A percentile compares a stretch with the other conserved stretches of the same genome.
These are phyloP conservation scores for Gerris buenoi DNA, from an alignment of 1,140 invertebrate genomes.

Conservation along the genomic window DNA sequence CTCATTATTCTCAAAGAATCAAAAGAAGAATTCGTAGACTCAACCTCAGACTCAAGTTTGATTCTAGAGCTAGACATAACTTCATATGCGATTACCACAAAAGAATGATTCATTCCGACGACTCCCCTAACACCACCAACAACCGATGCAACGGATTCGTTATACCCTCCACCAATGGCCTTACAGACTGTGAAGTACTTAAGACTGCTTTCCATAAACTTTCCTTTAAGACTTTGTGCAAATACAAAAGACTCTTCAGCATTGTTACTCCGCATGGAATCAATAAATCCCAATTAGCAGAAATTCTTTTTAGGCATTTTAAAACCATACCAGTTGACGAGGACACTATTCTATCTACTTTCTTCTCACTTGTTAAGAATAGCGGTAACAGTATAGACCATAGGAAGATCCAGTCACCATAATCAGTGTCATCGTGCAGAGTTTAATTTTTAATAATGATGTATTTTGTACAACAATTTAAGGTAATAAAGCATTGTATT, in stretches of 20 bases:
- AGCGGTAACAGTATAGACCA: background rate
- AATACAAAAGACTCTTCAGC: background rate
- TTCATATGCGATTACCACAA: background rate
- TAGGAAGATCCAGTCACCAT: no score
- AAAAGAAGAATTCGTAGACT: background rate
- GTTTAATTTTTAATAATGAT: no score
- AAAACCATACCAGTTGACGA: background rate
- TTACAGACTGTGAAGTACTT: background rate
- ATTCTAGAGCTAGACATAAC: background rate
- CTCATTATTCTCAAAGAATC: background rate
- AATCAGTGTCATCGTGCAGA: no score
- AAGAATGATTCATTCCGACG: background rate
- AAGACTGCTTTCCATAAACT: background rate
- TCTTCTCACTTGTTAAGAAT: background rate
- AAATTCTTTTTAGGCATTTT: background rate
- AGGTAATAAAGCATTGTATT: no score
- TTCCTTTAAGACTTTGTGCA: background rate
- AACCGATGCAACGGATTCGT: no score
- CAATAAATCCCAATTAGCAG: background rate
- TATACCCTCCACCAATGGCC: background rate
- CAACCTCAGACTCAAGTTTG: background rate
- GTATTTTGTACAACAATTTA: no score
- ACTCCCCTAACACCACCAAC: background rate
- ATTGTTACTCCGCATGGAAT: background rate
- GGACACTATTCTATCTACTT: background rate